phyloP scores from a whole-genome alignment of 1,140 invertebrate species.

The Argopecten irradians region DNA sequence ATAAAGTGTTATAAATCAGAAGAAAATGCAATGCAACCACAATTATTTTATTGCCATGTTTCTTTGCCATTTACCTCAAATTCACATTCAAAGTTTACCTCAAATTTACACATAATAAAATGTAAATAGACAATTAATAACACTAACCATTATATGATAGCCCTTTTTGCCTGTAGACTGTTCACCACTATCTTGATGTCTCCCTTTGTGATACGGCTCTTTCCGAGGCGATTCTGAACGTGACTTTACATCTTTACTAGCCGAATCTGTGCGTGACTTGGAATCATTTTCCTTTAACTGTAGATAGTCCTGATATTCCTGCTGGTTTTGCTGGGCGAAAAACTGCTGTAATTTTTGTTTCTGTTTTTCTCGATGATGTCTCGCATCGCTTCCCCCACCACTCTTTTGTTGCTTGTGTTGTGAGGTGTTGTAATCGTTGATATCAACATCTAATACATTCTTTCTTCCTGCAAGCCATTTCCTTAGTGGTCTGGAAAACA shows the following conservation, averaged over 20 bases:
- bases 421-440: conserved; percentile 5
- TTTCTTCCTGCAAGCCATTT: conserved; percentile 51
- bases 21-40: too few species aligned
- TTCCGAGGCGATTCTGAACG: conserved; percentile 49
- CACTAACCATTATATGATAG: conserved; percentile 57
- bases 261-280: neutral
- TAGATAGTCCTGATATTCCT: conserved; percentile 60
- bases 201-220: conserved; percentile 37
- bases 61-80: neutral
- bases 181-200: conserved; percentile 38
- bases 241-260: conserved; percentile 32
- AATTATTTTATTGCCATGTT: too few species aligned
- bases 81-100: neutral
- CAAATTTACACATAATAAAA: too few species aligned
- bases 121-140: neutral
- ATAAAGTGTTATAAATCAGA: too few species aligned
- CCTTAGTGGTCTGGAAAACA: conserved; percentile 45
- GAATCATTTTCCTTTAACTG: conserved; percentile 50
- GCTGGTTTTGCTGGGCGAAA: conserved; percentile 59
- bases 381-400: neutral
- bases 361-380: conserved; percentile 45
- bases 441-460: conserved; percentile 28
- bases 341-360: conserved; percentile 59
- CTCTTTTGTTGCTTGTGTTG: conserved; percentile 26
- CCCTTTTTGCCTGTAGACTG: conserved; percentile 52